These are phyloP conservation scores for Phymastichus coffea DNA, from an alignment of 1,140 invertebrate genomes.

Conservation along the genomic window DNA sequence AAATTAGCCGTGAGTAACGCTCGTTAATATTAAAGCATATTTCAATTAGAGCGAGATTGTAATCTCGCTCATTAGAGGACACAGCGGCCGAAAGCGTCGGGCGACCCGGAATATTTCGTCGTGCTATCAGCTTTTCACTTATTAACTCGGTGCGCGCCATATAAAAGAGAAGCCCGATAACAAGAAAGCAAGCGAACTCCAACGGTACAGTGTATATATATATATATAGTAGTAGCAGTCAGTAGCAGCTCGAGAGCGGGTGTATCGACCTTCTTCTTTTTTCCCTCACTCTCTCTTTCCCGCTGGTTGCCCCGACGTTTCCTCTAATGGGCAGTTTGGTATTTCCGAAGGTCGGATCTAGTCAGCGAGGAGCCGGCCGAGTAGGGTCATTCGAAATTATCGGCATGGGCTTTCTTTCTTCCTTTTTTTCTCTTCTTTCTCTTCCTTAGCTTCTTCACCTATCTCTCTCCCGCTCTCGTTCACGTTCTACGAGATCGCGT, in stretches of 20 bases:
- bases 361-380: neutral
- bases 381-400: conserved; percentile 9
- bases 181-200: too few species aligned
- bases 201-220: too few species aligned
- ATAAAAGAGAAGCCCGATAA: neutral
- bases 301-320: neutral
- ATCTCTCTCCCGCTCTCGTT: too few species aligned
- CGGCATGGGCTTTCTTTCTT: neutral
- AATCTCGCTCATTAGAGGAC: too few species aligned
- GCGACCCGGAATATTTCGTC: too few species aligned
- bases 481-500: neutral
- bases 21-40: too few species aligned
- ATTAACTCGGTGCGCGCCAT: neutral
- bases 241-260: neutral
- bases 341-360: neutral
- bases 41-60: too few species aligned
- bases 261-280: neutral
- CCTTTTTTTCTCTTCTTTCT: neutral
- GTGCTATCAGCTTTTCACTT: neutral
- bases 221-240: too few species aligned
- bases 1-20: too few species aligned
- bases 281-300: neutral
- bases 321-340: neutral
- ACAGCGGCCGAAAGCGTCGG: too few species aligned
- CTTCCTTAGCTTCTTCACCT: neutral